Evolutionary conservation across 2,888 invertebrate genomes (phyloP), one percentile per base, ranked within the genome.

Genomic region (Drosophila gaucha): DNA sequence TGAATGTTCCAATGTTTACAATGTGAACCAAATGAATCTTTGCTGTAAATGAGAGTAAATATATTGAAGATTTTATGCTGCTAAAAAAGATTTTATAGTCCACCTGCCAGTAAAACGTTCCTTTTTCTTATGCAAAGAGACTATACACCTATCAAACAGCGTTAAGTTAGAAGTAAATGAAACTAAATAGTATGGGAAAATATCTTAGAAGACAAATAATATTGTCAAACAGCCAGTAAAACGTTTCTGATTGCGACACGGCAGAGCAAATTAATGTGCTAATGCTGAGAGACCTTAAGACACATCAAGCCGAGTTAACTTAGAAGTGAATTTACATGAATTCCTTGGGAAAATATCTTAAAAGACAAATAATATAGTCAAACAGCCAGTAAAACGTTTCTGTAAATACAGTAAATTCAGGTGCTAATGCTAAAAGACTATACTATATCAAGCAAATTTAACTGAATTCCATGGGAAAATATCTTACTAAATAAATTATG

Each of bases 191-290:
- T n/a, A 8, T 2, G n/a, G 10, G 4, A 5, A 24, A 24, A 41
- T 1, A 9, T 9, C 4, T 2, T 24, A n/a, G 3, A 39, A 14
- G 10, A 6, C n/a, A n/a, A 38, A 38, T 12, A 1, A 9, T n/a
- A n/a, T n/a, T n/a, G n/a, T n/a, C n/a, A n/a, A n/a, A n/a, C n/a
- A n/a, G 3, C 8, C n/a, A 30, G 44, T 30, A 44, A 20, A 44
- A 44, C 30, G 30, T 30, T 44, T 30, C n/a, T n/a, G 44, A 30
- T 30, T 44, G 44, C 44, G n/a, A 18, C 18, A 44, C 28, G 9
- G 44, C 10, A n/a, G 9, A 12, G 18, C n/a, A 30, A 28, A n/a
- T 14, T 24, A 4, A 24, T 14, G 14, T 22, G 0, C 14, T 39
- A 24, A 9, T 24, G 22, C 9, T 5, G 3, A 1, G 14, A 41